Evolutionary conservation across 2,888 invertebrate genomes (phyloP).

Genomic region (Drosophila aldrichi): DNA sequence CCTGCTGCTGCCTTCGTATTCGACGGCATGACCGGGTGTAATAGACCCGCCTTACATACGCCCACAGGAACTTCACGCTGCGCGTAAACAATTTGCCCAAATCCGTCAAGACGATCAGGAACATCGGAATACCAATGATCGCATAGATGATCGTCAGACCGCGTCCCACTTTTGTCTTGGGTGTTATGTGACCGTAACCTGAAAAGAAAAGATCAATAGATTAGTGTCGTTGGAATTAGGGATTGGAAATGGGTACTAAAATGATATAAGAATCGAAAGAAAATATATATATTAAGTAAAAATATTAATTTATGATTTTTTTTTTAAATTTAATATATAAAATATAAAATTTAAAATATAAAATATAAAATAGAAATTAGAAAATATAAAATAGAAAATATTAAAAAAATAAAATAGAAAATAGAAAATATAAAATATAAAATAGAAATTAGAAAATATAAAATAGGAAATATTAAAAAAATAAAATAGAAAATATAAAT

Average conservation of each 20-base stretch:
- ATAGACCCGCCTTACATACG: constrained; percentile 92
- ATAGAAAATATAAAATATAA: neutral
- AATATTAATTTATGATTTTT: too few relatives aligned
- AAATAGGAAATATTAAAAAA: too few relatives aligned
- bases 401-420: too few relatives aligned
- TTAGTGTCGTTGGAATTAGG: neutral
- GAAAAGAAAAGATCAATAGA: neutral
- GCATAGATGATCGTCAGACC: constrained; percentile 97
- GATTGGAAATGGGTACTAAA: too few relatives aligned
- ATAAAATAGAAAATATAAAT: neutral
- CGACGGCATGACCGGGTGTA: constrained; percentile 93
- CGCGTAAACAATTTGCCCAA: constrained; percentile 97
- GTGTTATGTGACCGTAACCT: constrained; percentile 99
- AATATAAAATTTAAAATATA: neutral
- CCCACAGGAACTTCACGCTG: constrained; percentile 95
- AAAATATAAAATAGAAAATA: neutral
- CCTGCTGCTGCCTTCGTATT: constrained; percentile 90
- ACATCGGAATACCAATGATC: constrained; percentile 97
- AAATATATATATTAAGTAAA: neutral
- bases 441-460: too few relatives aligned
- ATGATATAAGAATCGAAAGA: neutral
- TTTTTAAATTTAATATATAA: neutral
- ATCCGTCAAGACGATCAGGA: constrained; percentile 96
- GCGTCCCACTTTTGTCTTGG: constrained; percentile 94
- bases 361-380: too few relatives aligned